A percentile compares a stretch with the other conserved stretches of the same genome.
These are phyloP conservation scores for Notothenia coriiceps DNA, from an alignment of 2,113 vertebrate genomes.

Conservation along the genomic window DNA sequence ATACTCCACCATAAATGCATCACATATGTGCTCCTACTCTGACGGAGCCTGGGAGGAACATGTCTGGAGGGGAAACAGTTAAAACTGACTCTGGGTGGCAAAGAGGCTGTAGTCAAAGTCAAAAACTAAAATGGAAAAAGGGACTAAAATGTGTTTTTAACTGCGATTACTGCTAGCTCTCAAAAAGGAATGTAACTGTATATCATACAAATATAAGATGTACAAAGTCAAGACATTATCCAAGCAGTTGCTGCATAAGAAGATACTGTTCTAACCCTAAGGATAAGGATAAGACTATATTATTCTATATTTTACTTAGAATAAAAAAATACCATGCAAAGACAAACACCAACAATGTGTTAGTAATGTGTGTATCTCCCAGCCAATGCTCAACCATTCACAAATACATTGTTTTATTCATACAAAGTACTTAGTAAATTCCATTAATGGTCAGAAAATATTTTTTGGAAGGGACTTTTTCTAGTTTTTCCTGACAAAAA, in stretches of 20 bases:
- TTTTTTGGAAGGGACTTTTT: not conserved
- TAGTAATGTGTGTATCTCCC: not conserved
- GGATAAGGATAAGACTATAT: not conserved
- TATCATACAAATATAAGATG: not conserved
- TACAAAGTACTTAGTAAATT: not conserved
- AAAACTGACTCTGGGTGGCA: conserved; percentile 3
- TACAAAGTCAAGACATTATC: not conserved
- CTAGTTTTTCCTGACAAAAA: not conserved
- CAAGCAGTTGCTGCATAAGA: not conserved
- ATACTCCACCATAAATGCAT: conserved; percentile 53
- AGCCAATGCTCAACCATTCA: not conserved
- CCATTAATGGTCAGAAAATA: not conserved
- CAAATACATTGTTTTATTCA: not conserved
- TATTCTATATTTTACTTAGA: not conserved
- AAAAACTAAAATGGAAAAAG: not conserved
- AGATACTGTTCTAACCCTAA: not conserved
- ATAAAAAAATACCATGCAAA: not conserved
- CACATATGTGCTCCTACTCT: conserved; percentile 50
- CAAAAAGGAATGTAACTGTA: not conserved
- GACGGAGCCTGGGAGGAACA: conserved; percentile 18
- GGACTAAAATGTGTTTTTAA: not conserved
- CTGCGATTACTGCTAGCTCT: not conserved
- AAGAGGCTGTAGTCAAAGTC: not conserved
- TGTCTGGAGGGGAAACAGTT: conserved; percentile 35
- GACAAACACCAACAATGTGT: not conserved